phyloP scores from a whole-genome alignment of 2,113 vertebrate genomes.

The Malurus elegans region DNA sequence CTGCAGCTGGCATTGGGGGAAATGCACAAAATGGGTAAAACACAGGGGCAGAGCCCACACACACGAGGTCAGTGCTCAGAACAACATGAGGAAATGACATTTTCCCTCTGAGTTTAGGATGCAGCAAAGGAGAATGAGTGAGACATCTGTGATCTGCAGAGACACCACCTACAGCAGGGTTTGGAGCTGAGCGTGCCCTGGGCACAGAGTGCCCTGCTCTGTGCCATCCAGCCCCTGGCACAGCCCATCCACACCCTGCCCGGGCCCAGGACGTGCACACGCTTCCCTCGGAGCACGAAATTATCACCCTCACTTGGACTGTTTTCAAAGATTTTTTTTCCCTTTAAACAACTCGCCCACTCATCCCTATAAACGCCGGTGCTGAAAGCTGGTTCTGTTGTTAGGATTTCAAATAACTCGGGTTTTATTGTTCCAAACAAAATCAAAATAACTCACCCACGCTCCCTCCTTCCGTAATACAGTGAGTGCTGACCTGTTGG shows the following conservation, averaged over 20 bases:
- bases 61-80: neutral
- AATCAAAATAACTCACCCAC: slow-evolving; percentile 57
- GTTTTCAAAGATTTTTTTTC: neutral
- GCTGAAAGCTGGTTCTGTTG: slow-evolving; percentile 59
- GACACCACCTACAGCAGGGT: neutral
- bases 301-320: slow-evolving; percentile 44
- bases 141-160: neutral
- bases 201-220: neutral
- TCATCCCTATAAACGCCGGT: slow-evolving; percentile 34
- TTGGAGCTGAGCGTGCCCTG: neutral
- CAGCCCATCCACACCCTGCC: neutral
- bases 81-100: neutral
- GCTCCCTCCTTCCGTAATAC: neutral
- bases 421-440: slow-evolving; percentile 60
- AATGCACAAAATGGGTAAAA: fast-evolving
- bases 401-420: slow-evolving; percentile 36
- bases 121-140: neutral
- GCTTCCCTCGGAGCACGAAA: neutral
- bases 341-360: slow-evolving; percentile 61
- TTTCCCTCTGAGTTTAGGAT: neutral
- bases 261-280: neutral
- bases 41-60: neutral
- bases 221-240: neutral
- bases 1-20: neutral
- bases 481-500: neutral